A percentile compares a stretch with the other conserved stretches of the same genome.
Evolutionary conservation across 2,888 invertebrate species (phyloP).

Genomic region (Nemotelus nigrinus): DNA sequence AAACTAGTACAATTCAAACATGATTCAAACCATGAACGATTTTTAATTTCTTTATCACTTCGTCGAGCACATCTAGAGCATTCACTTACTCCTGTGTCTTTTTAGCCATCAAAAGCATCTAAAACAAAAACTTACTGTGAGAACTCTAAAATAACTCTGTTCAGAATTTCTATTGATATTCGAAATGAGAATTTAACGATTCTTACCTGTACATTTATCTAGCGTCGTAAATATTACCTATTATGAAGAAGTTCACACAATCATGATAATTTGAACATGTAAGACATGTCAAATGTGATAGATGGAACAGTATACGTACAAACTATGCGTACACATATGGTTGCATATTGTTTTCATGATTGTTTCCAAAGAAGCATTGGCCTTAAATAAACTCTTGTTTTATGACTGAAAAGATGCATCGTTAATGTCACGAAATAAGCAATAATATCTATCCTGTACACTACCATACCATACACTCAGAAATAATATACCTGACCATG

Average conservation of each 20-base stretch:
- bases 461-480: constrained; percentile 2
- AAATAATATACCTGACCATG: not conserved
- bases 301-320: not conserved
- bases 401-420: constrained; percentile 27
- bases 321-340: not conserved
- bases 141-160: too few species aligned
- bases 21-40: too few species aligned
- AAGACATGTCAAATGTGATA: constrained; percentile 25
- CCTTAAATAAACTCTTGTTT: not conserved
- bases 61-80: too few species aligned
- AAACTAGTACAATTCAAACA: too few species aligned
- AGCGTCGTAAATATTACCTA: not conserved
- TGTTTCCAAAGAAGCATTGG: constrained; percentile 19
- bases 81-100: too few species aligned
- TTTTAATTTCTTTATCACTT: too few species aligned
- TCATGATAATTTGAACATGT: constrained; percentile 18
- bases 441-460: constrained; percentile 32
- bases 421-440: constrained; percentile 36
- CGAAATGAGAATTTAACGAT: not conserved
- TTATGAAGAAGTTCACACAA: constrained; percentile 1
- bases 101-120: too few species aligned
- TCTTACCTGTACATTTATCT: not conserved
- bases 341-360: constrained; percentile 13
- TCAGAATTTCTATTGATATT: constrained; percentile 12
- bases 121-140: too few species aligned